Percentiles rank a stretch among this genome's conserved stretches.
phyloP scores from a whole-genome alignment of 2,888 invertebrate species.

The Eilema sororculum region DNA sequence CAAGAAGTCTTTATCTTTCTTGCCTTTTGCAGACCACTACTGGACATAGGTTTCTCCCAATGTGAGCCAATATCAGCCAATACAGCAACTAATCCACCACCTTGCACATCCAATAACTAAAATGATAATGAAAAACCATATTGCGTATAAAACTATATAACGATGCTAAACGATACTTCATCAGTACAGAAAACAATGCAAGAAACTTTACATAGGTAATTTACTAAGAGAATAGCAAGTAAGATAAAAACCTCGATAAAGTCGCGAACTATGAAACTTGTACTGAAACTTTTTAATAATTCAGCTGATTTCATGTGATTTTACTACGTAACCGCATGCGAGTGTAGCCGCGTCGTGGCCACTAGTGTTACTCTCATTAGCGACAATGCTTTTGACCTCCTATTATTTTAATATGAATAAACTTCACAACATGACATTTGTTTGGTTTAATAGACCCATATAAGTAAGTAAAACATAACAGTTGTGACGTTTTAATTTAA shows the following conservation, averaged over 20 bases:
- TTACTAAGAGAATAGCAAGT: constrained; percentile 21
- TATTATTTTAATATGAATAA: neutral
- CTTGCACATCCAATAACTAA: too few species aligned
- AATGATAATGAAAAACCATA: too few species aligned
- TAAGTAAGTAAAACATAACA: too few species aligned
- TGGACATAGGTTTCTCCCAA: too few species aligned
- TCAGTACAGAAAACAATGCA: constrained; percentile 14
- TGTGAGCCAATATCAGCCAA: too few species aligned
- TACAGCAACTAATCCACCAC: too few species aligned
- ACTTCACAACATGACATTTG: neutral
- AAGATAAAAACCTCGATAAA: constrained; percentile 38
- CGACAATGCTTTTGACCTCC: constrained; percentile 35
- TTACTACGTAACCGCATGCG: constrained; percentile 73
- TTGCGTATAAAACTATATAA: too few species aligned
- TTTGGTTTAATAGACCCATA: too few species aligned
- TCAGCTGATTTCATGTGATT: constrained; percentile 79
- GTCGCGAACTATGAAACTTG: constrained; percentile 42
- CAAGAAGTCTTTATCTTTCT: too few species aligned
- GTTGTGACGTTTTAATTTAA: too few species aligned
- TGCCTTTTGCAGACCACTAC: too few species aligned
- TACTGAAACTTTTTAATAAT: constrained; percentile 74
- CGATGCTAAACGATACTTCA: neutral
- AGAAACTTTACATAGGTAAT: constrained; percentile 18
- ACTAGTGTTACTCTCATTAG: constrained; percentile 43
- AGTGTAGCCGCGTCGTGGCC: constrained; percentile 58